Conservation (phyloP, 1,140 invertebrate species). For the Bombus sibiricus region DNA sequence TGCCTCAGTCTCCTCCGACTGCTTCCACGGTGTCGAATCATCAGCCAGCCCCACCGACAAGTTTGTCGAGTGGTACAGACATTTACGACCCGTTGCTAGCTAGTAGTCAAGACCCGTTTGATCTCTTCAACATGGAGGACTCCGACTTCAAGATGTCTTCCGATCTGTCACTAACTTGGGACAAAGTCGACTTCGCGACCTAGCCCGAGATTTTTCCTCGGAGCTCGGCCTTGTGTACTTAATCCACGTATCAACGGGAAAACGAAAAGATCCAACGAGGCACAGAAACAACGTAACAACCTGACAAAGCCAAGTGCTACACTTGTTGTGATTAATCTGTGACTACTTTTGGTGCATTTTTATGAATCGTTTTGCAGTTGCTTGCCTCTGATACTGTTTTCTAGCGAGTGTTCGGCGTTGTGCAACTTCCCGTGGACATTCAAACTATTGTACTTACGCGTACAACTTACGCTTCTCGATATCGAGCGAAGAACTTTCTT, state of each 20-base stretch:
- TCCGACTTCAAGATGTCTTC: conserved; percentile 85
- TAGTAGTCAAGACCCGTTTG: conserved; percentile 86
- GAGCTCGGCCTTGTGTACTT: conserved; percentile 74
- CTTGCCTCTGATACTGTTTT: conserved; percentile 29
- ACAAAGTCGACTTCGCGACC: conserved; percentile 86
- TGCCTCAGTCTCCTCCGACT: conserved; percentile 79
- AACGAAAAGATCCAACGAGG: conserved; percentile 5
- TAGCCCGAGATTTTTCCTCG: conserved; percentile 76
- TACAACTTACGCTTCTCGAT: conserved; percentile 10
- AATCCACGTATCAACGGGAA: conserved; percentile 50
- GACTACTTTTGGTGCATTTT: conserved; percentile 53
- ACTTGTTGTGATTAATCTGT: conserved; percentile 21
- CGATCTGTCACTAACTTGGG: conserved; percentile 84
- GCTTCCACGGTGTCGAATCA: conserved; percentile 66
- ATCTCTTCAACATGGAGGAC: conserved; percentile 89
- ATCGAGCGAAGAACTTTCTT: conserved; percentile 17
- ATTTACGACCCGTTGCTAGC: conserved; percentile 86
- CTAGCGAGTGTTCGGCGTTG: neutral
- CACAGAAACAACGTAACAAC: neutral
- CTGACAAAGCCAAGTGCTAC: conserved; percentile 7
- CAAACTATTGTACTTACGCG: conserved; percentile 54
- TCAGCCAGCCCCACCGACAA: conserved; percentile 67
- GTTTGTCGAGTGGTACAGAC: conserved; percentile 77
- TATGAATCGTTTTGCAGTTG: conserved; percentile 36
- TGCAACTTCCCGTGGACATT: conserved; percentile 4